phyloP scores from a whole-genome alignment of 2,113 vertebrate genomes.

The Atlantisia rogersi region DNA sequence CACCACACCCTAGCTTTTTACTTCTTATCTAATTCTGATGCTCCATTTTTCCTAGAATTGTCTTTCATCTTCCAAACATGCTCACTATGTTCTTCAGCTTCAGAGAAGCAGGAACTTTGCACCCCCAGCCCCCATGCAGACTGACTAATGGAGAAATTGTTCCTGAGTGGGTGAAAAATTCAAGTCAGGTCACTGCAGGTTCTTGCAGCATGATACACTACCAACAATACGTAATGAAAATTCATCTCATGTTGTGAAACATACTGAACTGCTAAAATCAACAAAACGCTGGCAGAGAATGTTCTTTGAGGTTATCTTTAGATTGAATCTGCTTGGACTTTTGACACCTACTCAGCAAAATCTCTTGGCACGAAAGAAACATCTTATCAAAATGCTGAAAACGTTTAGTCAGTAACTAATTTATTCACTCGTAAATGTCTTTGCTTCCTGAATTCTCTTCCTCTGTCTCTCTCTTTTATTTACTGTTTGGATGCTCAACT shows the following conservation, averaged over 20 bases:
- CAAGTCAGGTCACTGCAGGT: constrained; percentile 5
- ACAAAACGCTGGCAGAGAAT: constrained; percentile 59
- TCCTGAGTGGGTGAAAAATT: constrained; percentile 30
- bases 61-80: background rate
- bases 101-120: background rate
- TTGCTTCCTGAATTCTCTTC: background rate
- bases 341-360: constrained; percentile 68
- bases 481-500: background rate
- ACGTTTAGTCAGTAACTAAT: constrained; percentile 31
- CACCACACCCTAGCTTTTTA: background rate
- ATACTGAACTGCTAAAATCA: constrained; percentile 62
- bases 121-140: background rate
- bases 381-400: constrained; percentile 54
- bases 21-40: background rate
- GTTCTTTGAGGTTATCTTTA: constrained; percentile 65
- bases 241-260: constrained; percentile 64
- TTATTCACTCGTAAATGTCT: background rate
- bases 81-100: background rate
- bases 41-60: background rate
- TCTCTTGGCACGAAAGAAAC: constrained; percentile 44
- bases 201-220: background rate
- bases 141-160: background rate
- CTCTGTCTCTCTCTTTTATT: background rate
- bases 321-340: constrained; percentile 64
- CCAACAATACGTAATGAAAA: constrained; percentile 40